Conservation (phyloP, 2,797 vertebrate species). For the Intellagama lesueurii region DNA sequence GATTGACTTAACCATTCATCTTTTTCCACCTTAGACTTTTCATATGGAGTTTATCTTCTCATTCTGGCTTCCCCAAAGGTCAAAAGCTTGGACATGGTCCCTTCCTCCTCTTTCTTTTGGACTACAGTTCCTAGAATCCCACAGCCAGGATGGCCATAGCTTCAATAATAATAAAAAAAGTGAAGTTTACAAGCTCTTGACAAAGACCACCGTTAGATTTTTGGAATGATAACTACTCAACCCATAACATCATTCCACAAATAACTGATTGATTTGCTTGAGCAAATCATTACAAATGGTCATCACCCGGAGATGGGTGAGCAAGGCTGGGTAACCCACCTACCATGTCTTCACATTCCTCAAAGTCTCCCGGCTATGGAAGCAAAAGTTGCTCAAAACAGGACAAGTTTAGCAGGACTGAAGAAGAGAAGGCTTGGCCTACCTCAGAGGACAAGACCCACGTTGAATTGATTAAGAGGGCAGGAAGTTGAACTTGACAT, state of each 20-base stretch:
- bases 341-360: slow-evolving; percentile 60
- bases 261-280: slow-evolving; percentile 66
- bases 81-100: slow-evolving; percentile 42
- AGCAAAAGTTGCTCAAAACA: slow-evolving; percentile 62
- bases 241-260: slow-evolving; percentile 84
- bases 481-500: slow-evolving; percentile 89
- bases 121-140: too few relatives aligned
- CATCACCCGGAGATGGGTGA: slow-evolving; percentile 75
- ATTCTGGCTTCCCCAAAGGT: slow-evolving; percentile 53
- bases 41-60: slow-evolving; percentile 36
- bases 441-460: slow-evolving; percentile 62
- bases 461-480: slow-evolving; percentile 86
- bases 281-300: slow-evolving; percentile 75
- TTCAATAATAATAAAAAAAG: too few relatives aligned
- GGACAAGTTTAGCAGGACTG: slow-evolving; percentile 61
- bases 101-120: neutral
- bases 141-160: too few relatives aligned
- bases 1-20: neutral
- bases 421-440: slow-evolving; percentile 15
- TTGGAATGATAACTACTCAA: slow-evolving; percentile 57
- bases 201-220: too few relatives aligned
- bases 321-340: slow-evolving; percentile 64
- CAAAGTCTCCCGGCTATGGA: slow-evolving; percentile 67
- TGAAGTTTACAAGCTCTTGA: too few relatives aligned
- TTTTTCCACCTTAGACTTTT: slow-evolving; percentile 38